phyloP scores from a whole-genome alignment of 2,888 invertebrate genomes.

The Orthonevra nobilis region DNA sequence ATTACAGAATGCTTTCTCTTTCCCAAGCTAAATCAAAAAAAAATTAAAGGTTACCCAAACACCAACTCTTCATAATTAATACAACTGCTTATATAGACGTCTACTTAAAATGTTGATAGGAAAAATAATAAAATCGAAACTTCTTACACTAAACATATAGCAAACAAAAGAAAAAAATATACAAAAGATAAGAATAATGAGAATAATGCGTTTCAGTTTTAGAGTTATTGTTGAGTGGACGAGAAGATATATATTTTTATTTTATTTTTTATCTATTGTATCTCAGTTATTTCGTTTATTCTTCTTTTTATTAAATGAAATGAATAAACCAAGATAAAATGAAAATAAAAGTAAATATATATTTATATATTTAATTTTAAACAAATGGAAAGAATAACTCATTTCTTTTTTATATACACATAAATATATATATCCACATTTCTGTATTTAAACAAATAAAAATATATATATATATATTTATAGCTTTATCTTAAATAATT shows the following conservation, averaged over 20 bases:
- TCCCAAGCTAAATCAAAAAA: no score
- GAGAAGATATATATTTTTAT: conserved; percentile 6
- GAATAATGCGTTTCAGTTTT: conserved; percentile 48
- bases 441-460: conserved; percentile 41
- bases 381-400: conserved; percentile 25
- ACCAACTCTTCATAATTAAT: conserved; percentile 14
- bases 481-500: conserved; percentile 61
- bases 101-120: conserved; percentile 21
- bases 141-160: conserved; percentile 6
- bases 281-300: conserved; percentile 4
- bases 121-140: conserved; percentile 15
- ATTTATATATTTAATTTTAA: conserved; percentile 53
- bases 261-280: conserved; percentile 20
- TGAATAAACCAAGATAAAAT: conserved; percentile 8
- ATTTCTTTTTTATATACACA: conserved; percentile 34
- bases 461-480: conserved; percentile 57
- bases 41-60: conserved; percentile 10
- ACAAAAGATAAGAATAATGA: background rate
- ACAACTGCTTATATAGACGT: conserved; percentile 14
- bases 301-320: conserved; percentile 32
- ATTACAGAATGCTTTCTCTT: no score
- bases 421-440: conserved; percentile 36
- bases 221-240: conserved; percentile 35
- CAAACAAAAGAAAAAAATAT: conserved; percentile 4
- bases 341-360: conserved; percentile 35